A percentile compares a stretch with the other conserved stretches of the same genome.
Evolutionary conservation across 2,888 invertebrate genomes (phyloP).

Genomic region (Rhopalosiphum nymphaeae): DNA sequence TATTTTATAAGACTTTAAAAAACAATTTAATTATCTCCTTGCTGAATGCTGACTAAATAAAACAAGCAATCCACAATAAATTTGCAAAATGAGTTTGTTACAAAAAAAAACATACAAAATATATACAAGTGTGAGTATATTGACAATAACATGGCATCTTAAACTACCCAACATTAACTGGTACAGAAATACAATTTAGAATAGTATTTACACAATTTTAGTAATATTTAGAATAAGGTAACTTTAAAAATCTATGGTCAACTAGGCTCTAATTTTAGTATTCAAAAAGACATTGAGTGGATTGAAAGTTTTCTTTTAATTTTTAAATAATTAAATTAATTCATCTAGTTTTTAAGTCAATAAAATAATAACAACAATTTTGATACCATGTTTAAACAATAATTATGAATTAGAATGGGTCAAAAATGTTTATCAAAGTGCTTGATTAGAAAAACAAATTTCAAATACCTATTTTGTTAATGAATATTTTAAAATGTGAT

Average conservation of each 20-base stretch:
- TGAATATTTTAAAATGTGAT: conserved; percentile 9
- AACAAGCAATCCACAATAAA: conserved; percentile 30
- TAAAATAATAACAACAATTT: conserved; percentile 33
- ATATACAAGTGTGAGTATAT: not conserved
- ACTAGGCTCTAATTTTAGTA: conserved; percentile 12
- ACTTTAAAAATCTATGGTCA: conserved; percentile 41
- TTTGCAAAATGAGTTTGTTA: conserved; percentile 18
- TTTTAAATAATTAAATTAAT: not conserved
- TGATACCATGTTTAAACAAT: conserved; percentile 27
- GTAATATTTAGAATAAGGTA: conserved; percentile 35
- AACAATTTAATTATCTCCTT: conserved; percentile 13
- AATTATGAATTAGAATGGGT: not conserved
- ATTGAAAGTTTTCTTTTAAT: conserved; percentile 23
- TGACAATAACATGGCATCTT: conserved; percentile 15
- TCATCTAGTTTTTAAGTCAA: not conserved
- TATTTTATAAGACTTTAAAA: not conserved
- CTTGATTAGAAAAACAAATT: not conserved
- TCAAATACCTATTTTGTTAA: not conserved
- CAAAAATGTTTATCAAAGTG: not conserved
- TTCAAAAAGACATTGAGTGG: conserved; percentile 39
- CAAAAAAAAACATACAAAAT: conserved; percentile 19
- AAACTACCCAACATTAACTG: conserved; percentile 23
- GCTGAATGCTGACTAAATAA: conserved; percentile 42
- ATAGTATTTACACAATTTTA: conserved; percentile 29
- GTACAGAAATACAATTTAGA: not conserved